phyloP scores from a whole-genome alignment of 2,113 vertebrate genomes.

The Dascyllus trimaculatus region DNA sequence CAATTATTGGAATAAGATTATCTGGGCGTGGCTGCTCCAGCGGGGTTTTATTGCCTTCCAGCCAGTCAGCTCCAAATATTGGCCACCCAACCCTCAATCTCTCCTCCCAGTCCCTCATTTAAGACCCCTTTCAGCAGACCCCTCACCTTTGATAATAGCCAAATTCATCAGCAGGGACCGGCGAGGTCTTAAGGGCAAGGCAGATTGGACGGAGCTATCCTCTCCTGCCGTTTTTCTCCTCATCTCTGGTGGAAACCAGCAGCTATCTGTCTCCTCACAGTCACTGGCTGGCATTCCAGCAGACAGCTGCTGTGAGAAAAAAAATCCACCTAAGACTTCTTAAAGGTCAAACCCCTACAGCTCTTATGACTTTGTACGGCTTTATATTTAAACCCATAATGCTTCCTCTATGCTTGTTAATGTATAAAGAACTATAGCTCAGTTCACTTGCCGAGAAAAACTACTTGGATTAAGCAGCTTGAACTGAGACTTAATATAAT shows the following conservation, averaged over 20 bases:
- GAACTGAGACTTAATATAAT: neutral
- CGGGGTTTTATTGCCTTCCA: constrained; percentile 45
- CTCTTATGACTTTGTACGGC: constrained; percentile 33
- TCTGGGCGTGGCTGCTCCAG: constrained; percentile 44
- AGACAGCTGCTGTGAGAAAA: constrained; percentile 38
- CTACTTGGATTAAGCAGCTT: neutral
- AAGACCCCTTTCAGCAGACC: constrained; percentile 57
- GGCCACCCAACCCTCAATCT: constrained; percentile 13
- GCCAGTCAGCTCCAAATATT: constrained; percentile 32
- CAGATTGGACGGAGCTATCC: constrained; percentile 51
- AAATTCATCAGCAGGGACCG: constrained; percentile 69
- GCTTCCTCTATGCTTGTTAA: constrained; percentile 2
- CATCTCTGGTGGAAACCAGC: constrained; percentile 56
- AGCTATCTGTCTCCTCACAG: constrained; percentile 65
- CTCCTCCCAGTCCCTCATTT: constrained; percentile 40
- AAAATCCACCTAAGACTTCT: constrained; percentile 41
- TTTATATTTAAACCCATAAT: constrained; percentile 43
- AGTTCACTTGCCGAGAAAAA: neutral
- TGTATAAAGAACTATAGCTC: constrained; percentile 14
- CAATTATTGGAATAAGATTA: constrained; percentile 72
- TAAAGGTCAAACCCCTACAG: constrained; percentile 65
- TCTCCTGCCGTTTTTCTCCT: constrained; percentile 48
- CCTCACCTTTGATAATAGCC: constrained; percentile 73
- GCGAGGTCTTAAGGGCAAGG: constrained; percentile 58
- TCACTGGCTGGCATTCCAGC: constrained; percentile 55